Evolutionary conservation across 2,797 vertebrate genomes (phyloP), one percentile per base, ranked within the genome.

Genomic region (Trematomus bernacchii): DNA sequence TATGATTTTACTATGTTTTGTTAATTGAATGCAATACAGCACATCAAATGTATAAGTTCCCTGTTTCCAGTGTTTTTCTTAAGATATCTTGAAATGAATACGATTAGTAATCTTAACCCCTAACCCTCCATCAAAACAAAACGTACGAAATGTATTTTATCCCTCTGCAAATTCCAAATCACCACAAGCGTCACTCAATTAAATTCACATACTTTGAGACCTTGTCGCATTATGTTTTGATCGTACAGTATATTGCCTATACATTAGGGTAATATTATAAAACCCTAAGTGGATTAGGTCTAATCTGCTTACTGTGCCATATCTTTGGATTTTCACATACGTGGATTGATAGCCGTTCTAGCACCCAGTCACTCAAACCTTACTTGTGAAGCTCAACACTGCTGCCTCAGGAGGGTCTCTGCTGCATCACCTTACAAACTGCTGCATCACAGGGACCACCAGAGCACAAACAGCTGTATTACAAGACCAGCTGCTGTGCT

Each of bases 281-380:
- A 85, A 54, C 64, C 72, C 47, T 82, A 90, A 93, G 66, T 83
- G 74, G 89, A 92, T 94, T 91, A 90, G 12, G 0, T 47, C 10
- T 92, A 92, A 94, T 90, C 90, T 73, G 0, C 68, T 94, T 93
- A 91, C 79, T 65, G 75, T 85, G 71, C 75, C 75, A 87, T 84
- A 80, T 80, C 83, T 60, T 65, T 71, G 82, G 79, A 81, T 89
- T 85, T 91, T 82, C 67, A 80, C 71, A 47, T 87, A 86, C 55
- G 61, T 83, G 71, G 67, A 70, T 71, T 79, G 87, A 87, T 85
- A 72, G 75, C 60, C 55, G 1, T 67, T 73, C 68, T 52, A 16
- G 40, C 67, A 33, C 42, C 42, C 57, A 4, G 69, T 87, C 82
- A 77, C 30, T 80, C 71, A 86, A 71, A 66, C 66, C 61, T 68